phyloP scores from a whole-genome alignment of 2,888 invertebrate species.

The Agriopis aurantiaria region DNA sequence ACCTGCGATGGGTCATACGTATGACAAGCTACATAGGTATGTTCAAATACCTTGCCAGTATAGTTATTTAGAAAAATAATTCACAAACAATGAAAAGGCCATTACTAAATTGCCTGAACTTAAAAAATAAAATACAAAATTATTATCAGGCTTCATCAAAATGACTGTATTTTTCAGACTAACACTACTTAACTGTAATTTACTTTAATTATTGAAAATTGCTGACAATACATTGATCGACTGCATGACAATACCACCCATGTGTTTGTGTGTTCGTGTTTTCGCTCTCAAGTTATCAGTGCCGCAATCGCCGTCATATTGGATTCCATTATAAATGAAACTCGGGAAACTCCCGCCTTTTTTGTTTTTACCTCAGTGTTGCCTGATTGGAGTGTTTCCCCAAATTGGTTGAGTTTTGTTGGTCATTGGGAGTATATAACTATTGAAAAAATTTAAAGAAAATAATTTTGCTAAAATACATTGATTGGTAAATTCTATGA shows the following conservation, averaged over 20 bases:
- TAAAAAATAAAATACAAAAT: too few relatives aligned
- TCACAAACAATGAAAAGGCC: too few relatives aligned
- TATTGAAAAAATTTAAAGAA: too few relatives aligned
- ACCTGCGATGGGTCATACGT: too few relatives aligned
- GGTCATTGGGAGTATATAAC: too few relatives aligned
- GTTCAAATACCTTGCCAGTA: too few relatives aligned
- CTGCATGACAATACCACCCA: slow-evolving; percentile 77
- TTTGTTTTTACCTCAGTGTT: slow-evolving; percentile 61
- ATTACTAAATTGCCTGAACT: too few relatives aligned
- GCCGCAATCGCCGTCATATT: slow-evolving; percentile 82
- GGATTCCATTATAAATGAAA: slow-evolving; percentile 83
- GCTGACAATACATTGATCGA: slow-evolving; percentile 62
- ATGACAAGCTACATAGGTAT: too few relatives aligned
- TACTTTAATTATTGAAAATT: neutral
- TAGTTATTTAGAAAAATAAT: too few relatives aligned
- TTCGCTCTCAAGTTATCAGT: slow-evolving; percentile 82
- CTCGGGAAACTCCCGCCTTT: slow-evolving; percentile 82
- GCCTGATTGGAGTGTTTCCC: slow-evolving; percentile 8
- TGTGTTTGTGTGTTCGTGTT: too few relatives aligned
- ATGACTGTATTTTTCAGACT: neutral
- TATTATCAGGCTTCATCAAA: too few relatives aligned
- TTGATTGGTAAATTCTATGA: too few relatives aligned
- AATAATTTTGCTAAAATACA: neutral
- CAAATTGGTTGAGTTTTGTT: neutral
- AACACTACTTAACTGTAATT: neutral